Percentiles rank a stretch among this genome's conserved stretches.
These are phyloP conservation scores for Phoxinus dragarum DNA, from an alignment of 2,797 vertebrate species.

Conservation along the genomic window DNA sequence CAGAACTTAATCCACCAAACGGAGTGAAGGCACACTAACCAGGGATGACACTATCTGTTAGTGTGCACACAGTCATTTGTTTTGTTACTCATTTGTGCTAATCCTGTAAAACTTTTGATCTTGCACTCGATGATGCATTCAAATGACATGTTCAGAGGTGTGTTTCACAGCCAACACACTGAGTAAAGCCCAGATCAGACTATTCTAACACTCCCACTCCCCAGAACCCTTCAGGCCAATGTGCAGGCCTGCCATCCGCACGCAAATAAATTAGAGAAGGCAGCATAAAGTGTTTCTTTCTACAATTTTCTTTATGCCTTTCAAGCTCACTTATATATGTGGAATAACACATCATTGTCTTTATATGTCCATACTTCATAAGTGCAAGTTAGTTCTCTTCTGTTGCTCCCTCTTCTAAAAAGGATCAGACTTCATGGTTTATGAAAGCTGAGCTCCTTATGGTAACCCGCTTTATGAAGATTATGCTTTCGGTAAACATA, in stretches of 20 bases:
- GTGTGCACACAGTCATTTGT: conserved; percentile 35
- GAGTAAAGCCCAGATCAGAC: conserved; percentile 49
- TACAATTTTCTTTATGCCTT: conserved; percentile 43
- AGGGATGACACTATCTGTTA: conserved; percentile 31
- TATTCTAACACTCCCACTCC: conserved; percentile 33
- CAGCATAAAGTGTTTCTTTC: conserved; percentile 42
- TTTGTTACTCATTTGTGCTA: conserved; percentile 46
- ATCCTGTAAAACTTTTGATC: conserved; percentile 42
- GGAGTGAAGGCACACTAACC: conserved; percentile 30
- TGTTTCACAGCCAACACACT: conserved; percentile 45
- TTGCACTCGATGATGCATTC: conserved; percentile 35
- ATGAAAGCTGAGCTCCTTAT: conserved; percentile 86
- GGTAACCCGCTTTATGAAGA: conserved; percentile 88
- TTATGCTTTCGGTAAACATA: conserved; percentile 86
- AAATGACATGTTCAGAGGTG: conserved; percentile 38
- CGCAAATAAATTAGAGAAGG: conserved; percentile 20
- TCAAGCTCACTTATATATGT: conserved; percentile 37
- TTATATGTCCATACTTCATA: conserved; percentile 43
- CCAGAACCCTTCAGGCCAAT: conserved; percentile 36
- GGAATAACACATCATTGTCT: conserved; percentile 42
- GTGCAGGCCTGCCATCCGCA: conserved; percentile 31
- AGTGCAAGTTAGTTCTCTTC: conserved; percentile 44
- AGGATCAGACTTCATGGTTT: conserved; percentile 61
- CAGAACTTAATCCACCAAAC: conserved; percentile 32
- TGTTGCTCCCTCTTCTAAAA: conserved; percentile 55